Conservation (phyloP, 2,113 vertebrate genomes). For the Indri indri region DNA sequence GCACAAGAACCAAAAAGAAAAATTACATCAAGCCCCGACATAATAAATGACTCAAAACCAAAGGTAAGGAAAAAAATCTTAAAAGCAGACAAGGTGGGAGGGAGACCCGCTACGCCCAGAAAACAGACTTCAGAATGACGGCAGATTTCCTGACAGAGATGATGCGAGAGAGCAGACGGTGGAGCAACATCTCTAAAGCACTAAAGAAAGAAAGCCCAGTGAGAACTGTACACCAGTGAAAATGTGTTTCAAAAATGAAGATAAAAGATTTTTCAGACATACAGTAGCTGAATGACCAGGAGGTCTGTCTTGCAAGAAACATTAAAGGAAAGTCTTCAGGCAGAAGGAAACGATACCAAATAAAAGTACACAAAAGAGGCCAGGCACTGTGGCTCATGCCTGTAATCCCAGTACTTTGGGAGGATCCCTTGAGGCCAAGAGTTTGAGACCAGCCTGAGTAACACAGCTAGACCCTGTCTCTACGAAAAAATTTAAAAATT, state of each 20-base stretch:
- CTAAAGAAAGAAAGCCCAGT: not conserved
- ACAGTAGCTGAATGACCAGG: not conserved
- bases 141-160: not conserved
- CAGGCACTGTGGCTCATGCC: no score
- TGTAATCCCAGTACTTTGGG: no score
- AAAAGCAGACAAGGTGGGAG: not conserved
- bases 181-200: accelerated
- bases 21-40: not conserved
- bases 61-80: not conserved
- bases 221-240: not conserved
- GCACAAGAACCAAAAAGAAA: not conserved
- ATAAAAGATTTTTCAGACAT: not conserved
- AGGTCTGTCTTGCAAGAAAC: not conserved
- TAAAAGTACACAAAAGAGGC: not conserved
- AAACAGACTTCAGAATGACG: not conserved
- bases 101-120: not conserved
- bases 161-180: accelerated
- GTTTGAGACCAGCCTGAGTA: no score
- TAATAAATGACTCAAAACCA: not conserved
- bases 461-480: no score
- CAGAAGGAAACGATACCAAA: not conserved
- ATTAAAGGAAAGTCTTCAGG: not conserved
- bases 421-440: no score
- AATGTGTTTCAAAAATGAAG: not conserved
- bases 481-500: no score